Conservation (phyloP, 2,888 invertebrate genomes). For the Aplocera efformata region DNA sequence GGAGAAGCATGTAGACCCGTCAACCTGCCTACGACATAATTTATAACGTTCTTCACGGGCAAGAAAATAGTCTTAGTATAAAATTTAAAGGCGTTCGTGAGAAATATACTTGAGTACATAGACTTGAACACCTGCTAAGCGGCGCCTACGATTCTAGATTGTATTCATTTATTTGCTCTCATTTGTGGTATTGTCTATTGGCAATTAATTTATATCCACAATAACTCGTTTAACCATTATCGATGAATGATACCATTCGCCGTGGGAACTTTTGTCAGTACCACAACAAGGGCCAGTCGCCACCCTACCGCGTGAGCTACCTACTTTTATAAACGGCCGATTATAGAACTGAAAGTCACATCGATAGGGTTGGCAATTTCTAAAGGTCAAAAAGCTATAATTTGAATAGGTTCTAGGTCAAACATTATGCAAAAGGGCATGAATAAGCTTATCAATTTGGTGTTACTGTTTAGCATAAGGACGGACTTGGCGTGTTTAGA, state of each 20-base stretch:
- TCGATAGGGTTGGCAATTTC: constrained; percentile 35
- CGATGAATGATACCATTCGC: constrained; percentile 8
- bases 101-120: too few relatives aligned
- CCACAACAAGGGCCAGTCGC: constrained; percentile 25
- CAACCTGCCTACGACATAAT: background rate
- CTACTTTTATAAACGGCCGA: constrained; percentile 57
- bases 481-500: constrained; percentile 14
- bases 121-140: too few relatives aligned
- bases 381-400: constrained; percentile 31
- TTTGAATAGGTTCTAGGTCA: constrained; percentile 27
- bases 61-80: background rate
- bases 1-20: background rate
- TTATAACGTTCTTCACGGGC: background rate
- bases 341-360: constrained; percentile 53
- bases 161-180: constrained; percentile 7
- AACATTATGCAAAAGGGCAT: constrained; percentile 25
- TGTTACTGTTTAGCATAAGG: constrained; percentile 20
- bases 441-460: constrained; percentile 25
- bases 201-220: constrained; percentile 13
- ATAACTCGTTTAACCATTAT: constrained; percentile 14
- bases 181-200: constrained; percentile 5
- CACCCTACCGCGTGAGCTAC: constrained; percentile 47
- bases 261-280: constrained; percentile 20
- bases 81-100: too few relatives aligned
- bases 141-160: background rate